Conservation (phyloP, 2,888 invertebrate genomes). For the Tethea ocularis region DNA sequence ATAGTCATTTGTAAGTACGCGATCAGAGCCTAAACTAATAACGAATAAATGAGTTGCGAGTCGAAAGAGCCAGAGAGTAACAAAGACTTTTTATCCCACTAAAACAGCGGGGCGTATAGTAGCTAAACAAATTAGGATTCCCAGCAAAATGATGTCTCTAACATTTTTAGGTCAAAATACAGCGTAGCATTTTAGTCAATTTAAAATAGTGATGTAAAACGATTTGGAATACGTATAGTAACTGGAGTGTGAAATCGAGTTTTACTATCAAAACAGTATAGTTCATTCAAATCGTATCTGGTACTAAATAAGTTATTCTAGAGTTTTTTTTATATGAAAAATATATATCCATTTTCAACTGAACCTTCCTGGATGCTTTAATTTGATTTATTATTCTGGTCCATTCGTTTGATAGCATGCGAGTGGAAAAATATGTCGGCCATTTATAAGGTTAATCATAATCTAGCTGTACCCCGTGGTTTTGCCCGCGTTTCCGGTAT, state of each 20-base stretch:
- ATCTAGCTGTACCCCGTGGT: no score
- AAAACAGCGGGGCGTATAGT: no score
- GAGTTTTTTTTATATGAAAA: neutral
- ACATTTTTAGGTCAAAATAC: no score
- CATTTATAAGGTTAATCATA: neutral
- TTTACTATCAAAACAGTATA: neutral
- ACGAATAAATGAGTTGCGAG: no score
- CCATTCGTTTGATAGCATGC: neutral
- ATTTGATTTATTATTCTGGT: neutral
- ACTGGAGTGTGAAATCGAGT: neutral
- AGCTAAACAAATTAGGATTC: no score
- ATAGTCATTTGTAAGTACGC: no score
- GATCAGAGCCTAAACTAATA: no score
- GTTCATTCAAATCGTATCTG: neutral
- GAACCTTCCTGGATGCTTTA: neutral
- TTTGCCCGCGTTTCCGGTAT: no score
- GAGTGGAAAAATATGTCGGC: neutral
- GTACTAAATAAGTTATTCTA: neutral
- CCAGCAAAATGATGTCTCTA: no score
- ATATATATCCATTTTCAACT: neutral
- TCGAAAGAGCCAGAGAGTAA: no score
- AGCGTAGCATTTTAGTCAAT: neutral
- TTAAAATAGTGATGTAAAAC: neutral
- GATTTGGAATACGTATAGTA: neutral
- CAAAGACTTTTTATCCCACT: no score